Conservation (phyloP, 2,797 vertebrate species). For the Falco berigora region DNA sequence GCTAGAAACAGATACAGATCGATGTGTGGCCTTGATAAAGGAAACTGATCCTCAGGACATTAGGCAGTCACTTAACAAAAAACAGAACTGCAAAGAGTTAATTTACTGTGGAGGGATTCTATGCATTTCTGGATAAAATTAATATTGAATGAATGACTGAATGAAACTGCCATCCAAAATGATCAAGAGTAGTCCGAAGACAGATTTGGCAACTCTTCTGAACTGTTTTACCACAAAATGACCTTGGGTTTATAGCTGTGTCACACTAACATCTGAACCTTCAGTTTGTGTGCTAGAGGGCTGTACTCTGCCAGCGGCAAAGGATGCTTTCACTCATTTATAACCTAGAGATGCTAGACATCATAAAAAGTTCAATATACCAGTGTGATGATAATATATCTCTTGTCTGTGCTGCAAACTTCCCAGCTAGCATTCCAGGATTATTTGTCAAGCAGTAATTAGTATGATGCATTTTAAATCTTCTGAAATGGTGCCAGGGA, state of each 20-base stretch:
- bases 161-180: neutral
- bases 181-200: neutral
- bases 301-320: neutral
- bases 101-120: neutral
- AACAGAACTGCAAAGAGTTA: neutral
- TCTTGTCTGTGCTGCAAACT: constrained; percentile 36
- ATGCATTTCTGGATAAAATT: neutral
- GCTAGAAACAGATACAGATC: neutral
- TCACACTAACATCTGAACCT: neutral
- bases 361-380: constrained; percentile 60
- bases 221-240: neutral
- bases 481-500: constrained; percentile 60
- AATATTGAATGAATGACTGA: neutral
- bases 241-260: neutral
- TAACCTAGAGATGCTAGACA: constrained; percentile 32
- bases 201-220: neutral
- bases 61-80: neutral
- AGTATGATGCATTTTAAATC: constrained; percentile 56
- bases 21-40: neutral
- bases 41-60: neutral
- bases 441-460: constrained; percentile 64
- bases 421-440: constrained; percentile 31
- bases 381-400: constrained; percentile 32
- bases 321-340: neutral
- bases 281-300: neutral